Conservation (phyloP, 1,140 invertebrate species). For the Heliconius himera region DNA sequence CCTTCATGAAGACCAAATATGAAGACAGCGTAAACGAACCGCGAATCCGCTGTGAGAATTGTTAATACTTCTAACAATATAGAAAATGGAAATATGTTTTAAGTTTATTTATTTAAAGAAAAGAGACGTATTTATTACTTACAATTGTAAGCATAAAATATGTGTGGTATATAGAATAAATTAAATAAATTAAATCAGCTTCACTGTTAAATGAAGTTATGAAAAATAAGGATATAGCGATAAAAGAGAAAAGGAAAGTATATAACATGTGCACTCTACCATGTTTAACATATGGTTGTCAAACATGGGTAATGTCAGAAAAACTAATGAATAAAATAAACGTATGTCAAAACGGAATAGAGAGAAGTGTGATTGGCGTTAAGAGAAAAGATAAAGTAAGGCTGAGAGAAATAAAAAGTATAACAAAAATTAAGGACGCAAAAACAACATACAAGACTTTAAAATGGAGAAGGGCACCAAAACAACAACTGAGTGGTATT, state of each 20-base stretch:
- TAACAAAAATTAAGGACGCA: neutral
- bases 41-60: conserved; percentile 41
- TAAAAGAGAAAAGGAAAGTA: neutral
- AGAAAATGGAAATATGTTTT: neutral
- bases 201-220: neutral
- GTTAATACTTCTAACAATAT: neutral
- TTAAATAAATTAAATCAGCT: too few species aligned
- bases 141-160: too few species aligned
- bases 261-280: neutral
- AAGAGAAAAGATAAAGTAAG: neutral
- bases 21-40: conserved; percentile 51
- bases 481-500: too few species aligned
- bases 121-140: too few species aligned
- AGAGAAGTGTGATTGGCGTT: neutral
- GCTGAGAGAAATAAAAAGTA: neutral
- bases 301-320: neutral
- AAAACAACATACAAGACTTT: too few species aligned
- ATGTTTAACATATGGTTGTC: neutral
- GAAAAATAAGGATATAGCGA: neutral
- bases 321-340: neutral
- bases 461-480: too few species aligned
- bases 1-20: conserved; percentile 46
- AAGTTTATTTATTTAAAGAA: neutral
- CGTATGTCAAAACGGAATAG: neutral
- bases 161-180: too few species aligned